Conservation (phyloP, 1,140 invertebrate species). For the Chrysopa pallens region DNA sequence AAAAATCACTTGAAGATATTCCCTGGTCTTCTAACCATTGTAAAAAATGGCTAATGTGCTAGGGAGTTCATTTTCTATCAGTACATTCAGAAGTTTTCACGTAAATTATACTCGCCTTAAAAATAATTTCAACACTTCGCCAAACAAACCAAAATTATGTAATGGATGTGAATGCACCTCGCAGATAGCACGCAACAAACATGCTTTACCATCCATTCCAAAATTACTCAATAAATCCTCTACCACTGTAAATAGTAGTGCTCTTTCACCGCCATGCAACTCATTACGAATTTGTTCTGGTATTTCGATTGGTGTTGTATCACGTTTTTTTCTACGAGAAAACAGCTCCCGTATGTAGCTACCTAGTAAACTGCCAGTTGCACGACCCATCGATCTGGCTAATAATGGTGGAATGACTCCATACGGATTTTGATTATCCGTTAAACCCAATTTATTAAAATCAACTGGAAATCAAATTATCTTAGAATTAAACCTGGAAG, state of each 20-base stretch:
- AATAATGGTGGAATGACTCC: constrained; percentile 50
- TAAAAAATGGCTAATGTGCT: too few species aligned
- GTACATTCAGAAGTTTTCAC: too few species aligned
- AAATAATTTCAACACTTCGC: constrained; percentile 62
- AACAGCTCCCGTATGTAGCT: constrained; percentile 52
- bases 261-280: constrained; percentile 61
- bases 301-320: constrained; percentile 17
- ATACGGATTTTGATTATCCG: constrained; percentile 70
- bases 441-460: constrained; percentile 63
- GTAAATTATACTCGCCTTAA: constrained; percentile 44
- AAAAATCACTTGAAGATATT: too few species aligned
- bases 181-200: constrained; percentile 63
- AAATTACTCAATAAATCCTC: constrained; percentile 60
- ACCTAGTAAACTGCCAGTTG: constrained; percentile 37
- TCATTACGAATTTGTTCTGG: constrained; percentile 22
- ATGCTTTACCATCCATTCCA: constrained; percentile 62
- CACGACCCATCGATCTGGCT: constrained; percentile 46
- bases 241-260: constrained; percentile 49
- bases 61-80: too few species aligned
- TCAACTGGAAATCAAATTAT: constrained; percentile 43
- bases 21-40: too few species aligned
- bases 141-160: constrained; percentile 55
- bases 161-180: constrained; percentile 64
- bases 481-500: too few species aligned
- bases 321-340: constrained; percentile 38